These are phyloP conservation scores for Sycophila sp. DNA, from an alignment of 1,140 invertebrate genomes.

Conservation along the genomic window DNA sequence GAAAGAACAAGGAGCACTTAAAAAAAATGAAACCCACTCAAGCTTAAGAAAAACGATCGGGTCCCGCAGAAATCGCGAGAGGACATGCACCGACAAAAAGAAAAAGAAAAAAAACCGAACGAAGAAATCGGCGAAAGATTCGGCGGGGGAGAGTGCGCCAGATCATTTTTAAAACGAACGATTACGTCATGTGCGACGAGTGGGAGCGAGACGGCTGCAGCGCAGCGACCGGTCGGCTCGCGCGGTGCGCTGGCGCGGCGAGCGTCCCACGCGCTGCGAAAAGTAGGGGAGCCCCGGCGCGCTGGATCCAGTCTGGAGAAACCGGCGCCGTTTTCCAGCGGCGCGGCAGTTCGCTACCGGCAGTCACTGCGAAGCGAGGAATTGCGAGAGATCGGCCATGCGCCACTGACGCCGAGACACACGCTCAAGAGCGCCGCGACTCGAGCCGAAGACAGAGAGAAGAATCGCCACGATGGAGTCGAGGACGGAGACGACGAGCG, in stretches of 20 bases:
- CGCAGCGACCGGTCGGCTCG: neutral
- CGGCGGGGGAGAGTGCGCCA: neutral
- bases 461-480: neutral
- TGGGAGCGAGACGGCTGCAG: neutral
- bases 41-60: too few relatives aligned
- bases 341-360: constrained; percentile 31
- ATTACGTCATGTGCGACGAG: constrained; percentile 29
- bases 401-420: constrained; percentile 16
- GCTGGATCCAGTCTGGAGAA: neutral
- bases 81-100: neutral
- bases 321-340: constrained; percentile 10
- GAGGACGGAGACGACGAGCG: neutral
- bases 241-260: neutral
- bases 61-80: neutral
- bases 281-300: neutral
- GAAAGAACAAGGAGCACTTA: too few relatives aligned
- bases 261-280: neutral
- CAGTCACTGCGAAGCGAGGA: too few relatives aligned
- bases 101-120: neutral
- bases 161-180: constrained; percentile 24
- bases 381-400: too few relatives aligned
- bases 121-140: neutral
- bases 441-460: too few relatives aligned
- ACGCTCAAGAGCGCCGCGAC: neutral
- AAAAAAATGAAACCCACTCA: too few relatives aligned